Conservation (phyloP, 2,888 invertebrate genomes). For the Diaphora mendica region DNA sequence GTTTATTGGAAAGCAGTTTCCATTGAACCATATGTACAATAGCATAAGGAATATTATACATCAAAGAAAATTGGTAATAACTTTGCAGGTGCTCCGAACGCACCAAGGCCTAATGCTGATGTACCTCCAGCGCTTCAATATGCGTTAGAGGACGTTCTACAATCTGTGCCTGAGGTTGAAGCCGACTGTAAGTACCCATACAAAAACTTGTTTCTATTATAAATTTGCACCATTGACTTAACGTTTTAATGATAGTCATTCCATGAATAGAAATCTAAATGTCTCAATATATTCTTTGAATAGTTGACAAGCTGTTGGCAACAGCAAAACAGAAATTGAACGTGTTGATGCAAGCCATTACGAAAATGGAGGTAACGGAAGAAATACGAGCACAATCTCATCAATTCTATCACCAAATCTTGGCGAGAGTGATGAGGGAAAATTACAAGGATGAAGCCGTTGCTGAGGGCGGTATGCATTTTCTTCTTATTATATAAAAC, state of each 20-base stretch:
- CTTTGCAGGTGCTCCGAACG: constrained; percentile 66
- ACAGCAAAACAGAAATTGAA: constrained; percentile 72
- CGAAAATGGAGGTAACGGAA: constrained; percentile 75
- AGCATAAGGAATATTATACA: neutral
- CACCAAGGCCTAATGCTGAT: constrained; percentile 53
- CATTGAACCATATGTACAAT: neutral
- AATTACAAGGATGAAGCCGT: constrained; percentile 76
- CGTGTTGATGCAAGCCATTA: constrained; percentile 71
- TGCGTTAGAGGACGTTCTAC: constrained; percentile 70
- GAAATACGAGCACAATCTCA: constrained; percentile 67
- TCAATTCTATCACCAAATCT: constrained; percentile 77
- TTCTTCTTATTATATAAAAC: neutral
- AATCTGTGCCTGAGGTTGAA: constrained; percentile 72
- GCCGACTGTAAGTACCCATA: constrained; percentile 70
- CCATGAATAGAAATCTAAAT: neutral
- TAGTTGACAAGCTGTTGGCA: constrained; percentile 76
- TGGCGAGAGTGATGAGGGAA: constrained; percentile 75
- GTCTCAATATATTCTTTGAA: constrained; percentile 6
- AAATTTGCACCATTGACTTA: neutral
- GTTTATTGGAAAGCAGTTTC: neutral
- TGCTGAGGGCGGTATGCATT: constrained; percentile 74
- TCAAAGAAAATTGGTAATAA: neutral
- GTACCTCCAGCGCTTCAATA: constrained; percentile 73
- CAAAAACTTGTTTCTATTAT: neutral
- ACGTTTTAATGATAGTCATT: neutral